Percentiles rank a stretch among this genome's conserved stretches.
Evolutionary conservation across 1,140 invertebrate genomes (phyloP).

Genomic region (Drosophila hydei): DNA sequence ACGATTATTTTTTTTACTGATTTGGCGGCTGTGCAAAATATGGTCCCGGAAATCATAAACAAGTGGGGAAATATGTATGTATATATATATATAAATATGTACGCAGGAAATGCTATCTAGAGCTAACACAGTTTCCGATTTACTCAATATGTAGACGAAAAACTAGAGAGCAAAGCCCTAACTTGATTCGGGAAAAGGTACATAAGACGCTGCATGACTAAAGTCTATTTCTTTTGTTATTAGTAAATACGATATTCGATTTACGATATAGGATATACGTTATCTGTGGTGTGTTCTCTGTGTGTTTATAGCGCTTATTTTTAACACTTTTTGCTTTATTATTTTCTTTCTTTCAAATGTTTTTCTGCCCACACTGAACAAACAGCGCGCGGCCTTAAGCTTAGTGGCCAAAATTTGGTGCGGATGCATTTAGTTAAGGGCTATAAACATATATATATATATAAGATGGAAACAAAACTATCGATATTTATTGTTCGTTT

Average conservation of each 20-base stretch:
- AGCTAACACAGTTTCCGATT: background rate
- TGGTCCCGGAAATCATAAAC: conserved; percentile 16
- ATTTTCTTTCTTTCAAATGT: conserved; percentile 6
- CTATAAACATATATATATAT: background rate
- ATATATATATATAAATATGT: conserved; percentile 11
- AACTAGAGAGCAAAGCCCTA: background rate
- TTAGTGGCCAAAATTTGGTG: conserved; percentile 57
- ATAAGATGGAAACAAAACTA: background rate
- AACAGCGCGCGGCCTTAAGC: conserved; percentile 76
- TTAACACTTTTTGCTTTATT: conserved; percentile 16
- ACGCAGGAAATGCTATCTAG: conserved; percentile 29
- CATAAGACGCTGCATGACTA: background rate
- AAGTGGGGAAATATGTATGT: conserved; percentile 6
- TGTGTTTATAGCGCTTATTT: conserved; percentile 14
- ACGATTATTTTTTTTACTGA: conserved; percentile 11
- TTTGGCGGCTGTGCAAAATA: conserved; percentile 32
- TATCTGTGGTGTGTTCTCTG: background rate
- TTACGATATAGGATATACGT: conserved; percentile 11
- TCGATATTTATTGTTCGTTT: background rate
- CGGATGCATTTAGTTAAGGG: conserved; percentile 40
- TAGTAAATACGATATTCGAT: background rate
- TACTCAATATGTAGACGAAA: too few relatives aligned
- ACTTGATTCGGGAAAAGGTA: conserved; percentile 9
- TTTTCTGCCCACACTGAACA: conserved; percentile 75
- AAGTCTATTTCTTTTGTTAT: too few relatives aligned